Evolutionary conservation across 2,888 invertebrate genomes (phyloP).

Genomic region (Bugula neritina): DNA sequence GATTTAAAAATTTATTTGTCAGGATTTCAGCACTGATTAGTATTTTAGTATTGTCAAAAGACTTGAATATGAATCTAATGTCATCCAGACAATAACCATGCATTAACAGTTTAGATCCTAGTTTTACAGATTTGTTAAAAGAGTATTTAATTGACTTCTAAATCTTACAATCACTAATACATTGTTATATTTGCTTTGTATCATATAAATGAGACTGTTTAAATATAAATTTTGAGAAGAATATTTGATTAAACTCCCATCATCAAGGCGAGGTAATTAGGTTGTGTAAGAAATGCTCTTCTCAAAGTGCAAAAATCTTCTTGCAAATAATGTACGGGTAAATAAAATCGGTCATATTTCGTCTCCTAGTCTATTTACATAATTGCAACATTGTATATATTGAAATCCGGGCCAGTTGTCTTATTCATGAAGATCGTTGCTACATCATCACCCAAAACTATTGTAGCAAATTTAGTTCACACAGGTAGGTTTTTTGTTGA

Average conservation of each 20-base stretch:
- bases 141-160: no score
- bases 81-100: no score
- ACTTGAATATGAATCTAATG: no score
- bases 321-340: not conserved
- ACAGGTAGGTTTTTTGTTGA: not conserved
- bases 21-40: no score
- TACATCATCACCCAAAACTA: not conserved
- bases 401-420: not conserved
- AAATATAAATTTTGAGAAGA: not conserved
- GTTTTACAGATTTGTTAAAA: no score
- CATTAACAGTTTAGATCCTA: no score
- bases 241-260: not conserved
- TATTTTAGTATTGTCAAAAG: no score
- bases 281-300: not conserved
- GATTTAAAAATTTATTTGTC: no score
- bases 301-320: not conserved
- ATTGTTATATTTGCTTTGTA: not conserved
- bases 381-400: not conserved
- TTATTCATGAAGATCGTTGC: not conserved
- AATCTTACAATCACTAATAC: no score
- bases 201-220: not conserved
- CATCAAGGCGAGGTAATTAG: not conserved
- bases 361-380: not conserved
- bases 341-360: not conserved
- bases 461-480: slow-evolving; percentile 1